phyloP scores from a whole-genome alignment of 2,113 vertebrate species.

The Triplophysa dalaica region DNA sequence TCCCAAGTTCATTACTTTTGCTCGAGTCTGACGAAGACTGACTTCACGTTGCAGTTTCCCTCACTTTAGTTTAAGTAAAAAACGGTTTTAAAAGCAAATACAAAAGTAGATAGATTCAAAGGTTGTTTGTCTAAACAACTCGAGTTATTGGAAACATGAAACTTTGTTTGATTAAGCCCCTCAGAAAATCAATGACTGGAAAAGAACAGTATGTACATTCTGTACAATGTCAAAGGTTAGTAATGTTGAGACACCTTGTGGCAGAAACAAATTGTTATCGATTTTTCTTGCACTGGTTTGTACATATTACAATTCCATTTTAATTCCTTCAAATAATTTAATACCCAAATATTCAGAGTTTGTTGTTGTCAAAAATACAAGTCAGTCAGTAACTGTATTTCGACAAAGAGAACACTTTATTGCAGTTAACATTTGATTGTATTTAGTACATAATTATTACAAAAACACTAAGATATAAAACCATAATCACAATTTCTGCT shows the following conservation, averaged over 20 bases:
- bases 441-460: background rate
- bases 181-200: background rate
- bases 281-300: conserved; percentile 36
- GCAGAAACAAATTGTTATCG: background rate
- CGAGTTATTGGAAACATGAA: background rate
- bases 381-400: background rate
- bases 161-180: background rate
- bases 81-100: too few relatives aligned
- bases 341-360: background rate
- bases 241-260: conserved; percentile 15
- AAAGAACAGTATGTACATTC: background rate
- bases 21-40: background rate
- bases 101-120: too few relatives aligned
- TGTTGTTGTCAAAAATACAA: background rate
- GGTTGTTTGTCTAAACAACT: too few relatives aligned
- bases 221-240: background rate
- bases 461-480: background rate
- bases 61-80: too few relatives aligned
- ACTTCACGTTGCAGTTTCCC: background rate
- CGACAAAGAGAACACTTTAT: background rate
- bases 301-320: conserved; percentile 12
- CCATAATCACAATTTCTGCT: too few relatives aligned
- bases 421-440: too few relatives aligned
- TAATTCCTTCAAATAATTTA: background rate
- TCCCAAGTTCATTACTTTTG: background rate